Conservation (phyloP, 2,888 invertebrate genomes). For the Spicauda simplicius region DNA sequence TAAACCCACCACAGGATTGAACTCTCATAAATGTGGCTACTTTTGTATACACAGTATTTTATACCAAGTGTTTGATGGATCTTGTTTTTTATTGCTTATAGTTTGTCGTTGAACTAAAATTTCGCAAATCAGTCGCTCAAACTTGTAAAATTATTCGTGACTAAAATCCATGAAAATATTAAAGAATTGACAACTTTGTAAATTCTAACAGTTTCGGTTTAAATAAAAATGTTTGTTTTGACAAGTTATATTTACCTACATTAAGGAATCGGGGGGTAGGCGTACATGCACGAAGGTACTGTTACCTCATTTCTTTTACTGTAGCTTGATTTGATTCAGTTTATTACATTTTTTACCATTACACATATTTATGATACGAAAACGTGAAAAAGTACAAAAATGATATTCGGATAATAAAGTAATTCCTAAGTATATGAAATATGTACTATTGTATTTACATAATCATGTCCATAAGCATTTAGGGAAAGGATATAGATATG, state of each 20-base stretch:
- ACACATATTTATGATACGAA: background rate
- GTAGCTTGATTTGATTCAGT: background rate
- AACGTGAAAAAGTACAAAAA: constrained; percentile 15
- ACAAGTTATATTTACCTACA: too few relatives aligned
- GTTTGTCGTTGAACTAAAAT: background rate
- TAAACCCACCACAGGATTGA: too few relatives aligned
- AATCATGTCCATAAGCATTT: constrained; percentile 17
- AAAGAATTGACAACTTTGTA: background rate
- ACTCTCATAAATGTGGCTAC: too few relatives aligned
- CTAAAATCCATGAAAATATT: background rate
- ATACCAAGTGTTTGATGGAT: background rate
- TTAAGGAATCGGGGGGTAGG: too few relatives aligned
- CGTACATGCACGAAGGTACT: background rate
- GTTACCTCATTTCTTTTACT: background rate
- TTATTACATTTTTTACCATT: background rate
- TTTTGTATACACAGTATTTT: too few relatives aligned
- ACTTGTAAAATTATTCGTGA: background rate
- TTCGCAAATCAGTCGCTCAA: background rate
- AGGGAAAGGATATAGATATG: constrained; percentile 10
- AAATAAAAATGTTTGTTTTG: too few relatives aligned
- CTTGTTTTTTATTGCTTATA: background rate
- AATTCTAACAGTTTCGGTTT: background rate
- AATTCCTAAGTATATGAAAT: background rate
- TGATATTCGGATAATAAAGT: constrained; percentile 18
- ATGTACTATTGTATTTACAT: constrained; percentile 7